Evolutionary conservation across 1,140 invertebrate species (phyloP).

Genomic region (Conus betulinus): DNA sequence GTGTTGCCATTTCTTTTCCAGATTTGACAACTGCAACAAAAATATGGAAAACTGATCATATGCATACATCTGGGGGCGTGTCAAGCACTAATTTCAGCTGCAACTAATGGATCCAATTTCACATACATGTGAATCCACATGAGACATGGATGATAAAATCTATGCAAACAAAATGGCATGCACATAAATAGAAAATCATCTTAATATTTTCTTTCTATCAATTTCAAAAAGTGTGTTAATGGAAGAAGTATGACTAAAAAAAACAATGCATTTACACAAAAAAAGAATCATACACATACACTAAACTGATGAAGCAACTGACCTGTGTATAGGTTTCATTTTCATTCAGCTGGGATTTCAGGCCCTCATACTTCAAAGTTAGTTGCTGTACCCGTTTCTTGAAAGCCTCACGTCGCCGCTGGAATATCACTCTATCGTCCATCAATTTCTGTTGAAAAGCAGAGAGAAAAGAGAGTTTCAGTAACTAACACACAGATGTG

Average conservation of each 20-base stretch:
- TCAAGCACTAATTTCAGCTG: no score
- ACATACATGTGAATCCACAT: no score
- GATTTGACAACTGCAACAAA: slow-evolving; percentile 78
- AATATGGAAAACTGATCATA: background rate
- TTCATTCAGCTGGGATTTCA: slow-evolving; percentile 80
- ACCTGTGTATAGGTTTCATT: slow-evolving; percentile 82
- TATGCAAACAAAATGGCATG: no score
- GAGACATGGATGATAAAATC: no score
- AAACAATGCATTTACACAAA: no score
- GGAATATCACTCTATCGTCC: slow-evolving; percentile 73
- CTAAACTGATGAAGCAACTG: background rate
- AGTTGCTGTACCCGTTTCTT: slow-evolving; percentile 73
- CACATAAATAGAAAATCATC: no score
- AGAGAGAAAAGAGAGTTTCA: background rate
- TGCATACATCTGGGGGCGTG: no score
- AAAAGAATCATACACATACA: background rate
- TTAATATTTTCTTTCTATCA: no score
- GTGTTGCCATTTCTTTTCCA: slow-evolving; percentile 82
- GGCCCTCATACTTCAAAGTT: slow-evolving; percentile 72
- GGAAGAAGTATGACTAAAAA: no score
- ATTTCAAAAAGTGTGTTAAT: no score
- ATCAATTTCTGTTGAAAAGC: slow-evolving; percentile 69
- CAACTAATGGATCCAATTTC: no score
- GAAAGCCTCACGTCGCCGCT: slow-evolving; percentile 68
- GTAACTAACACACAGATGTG: background rate